Percentiles rank a stretch among this genome's conserved stretches.
Evolutionary conservation across 2,113 vertebrate species (phyloP).

Genomic region (Channa argus): DNA sequence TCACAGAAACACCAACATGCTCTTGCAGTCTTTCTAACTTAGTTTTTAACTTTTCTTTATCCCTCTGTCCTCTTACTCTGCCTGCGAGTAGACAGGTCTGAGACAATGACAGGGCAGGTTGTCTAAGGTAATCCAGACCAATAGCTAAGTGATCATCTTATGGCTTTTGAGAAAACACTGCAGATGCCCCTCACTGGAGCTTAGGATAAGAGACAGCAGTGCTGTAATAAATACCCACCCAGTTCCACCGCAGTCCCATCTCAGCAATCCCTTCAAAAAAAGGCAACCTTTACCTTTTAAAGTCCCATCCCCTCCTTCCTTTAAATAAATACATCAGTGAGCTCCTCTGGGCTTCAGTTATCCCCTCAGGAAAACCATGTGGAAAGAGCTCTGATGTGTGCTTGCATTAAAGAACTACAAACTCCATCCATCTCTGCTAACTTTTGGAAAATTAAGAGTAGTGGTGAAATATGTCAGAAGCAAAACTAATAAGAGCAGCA

Average conservation of each 20-base stretch:
- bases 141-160: constrained; percentile 62
- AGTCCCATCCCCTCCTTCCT: constrained; percentile 20
- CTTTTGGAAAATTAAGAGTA: constrained; percentile 42
- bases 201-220: constrained; percentile 58
- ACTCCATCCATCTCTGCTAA: constrained; percentile 37
- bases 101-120: constrained; percentile 38
- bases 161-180: constrained; percentile 51
- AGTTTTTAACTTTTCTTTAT: constrained; percentile 25
- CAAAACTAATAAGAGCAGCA: constrained; percentile 3
- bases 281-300: constrained; percentile 72
- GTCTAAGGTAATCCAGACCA: constrained; percentile 64
- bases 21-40: constrained; percentile 22
- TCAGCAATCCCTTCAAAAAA: constrained; percentile 67
- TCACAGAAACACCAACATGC: constrained; percentile 10
- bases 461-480: constrained; percentile 8
- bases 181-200: constrained; percentile 48
- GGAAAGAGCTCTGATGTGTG: constrained; percentile 65
- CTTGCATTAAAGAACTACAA: constrained; percentile 56
- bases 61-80: constrained; percentile 35
- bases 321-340: constrained; percentile 77
- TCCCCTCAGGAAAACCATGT: constrained; percentile 68
- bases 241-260: constrained; percentile 47
- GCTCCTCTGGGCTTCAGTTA: constrained; percentile 61
- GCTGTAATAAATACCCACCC: constrained; percentile 57
- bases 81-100: constrained; percentile 45